Evolutionary conservation across 2,113 vertebrate species (phyloP).

Genomic region (Pipa parva): DNA sequence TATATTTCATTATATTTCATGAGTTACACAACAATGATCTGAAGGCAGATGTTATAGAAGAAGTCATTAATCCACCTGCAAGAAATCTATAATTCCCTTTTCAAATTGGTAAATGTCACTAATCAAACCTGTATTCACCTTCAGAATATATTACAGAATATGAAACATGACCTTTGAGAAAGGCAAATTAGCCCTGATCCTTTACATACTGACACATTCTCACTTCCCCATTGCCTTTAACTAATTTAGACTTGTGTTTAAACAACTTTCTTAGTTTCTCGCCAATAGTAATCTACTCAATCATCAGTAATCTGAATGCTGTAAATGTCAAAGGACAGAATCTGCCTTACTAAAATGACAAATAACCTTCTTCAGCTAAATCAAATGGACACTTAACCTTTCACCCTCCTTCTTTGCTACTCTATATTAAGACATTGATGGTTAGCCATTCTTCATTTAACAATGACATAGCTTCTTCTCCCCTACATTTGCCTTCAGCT

Average conservation of each 20-base stretch:
- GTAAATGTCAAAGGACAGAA: neutral
- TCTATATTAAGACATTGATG: neutral
- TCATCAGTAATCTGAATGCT: neutral
- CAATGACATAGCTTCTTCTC: neutral
- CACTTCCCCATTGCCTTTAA: neutral
- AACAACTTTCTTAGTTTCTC: neutral
- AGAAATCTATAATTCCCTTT: too few species aligned
- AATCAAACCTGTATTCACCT: too few species aligned
- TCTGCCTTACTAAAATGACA: neutral
- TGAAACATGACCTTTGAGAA: too few species aligned
- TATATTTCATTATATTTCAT: too few species aligned
- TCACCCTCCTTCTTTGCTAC: neutral
- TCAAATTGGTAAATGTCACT: too few species aligned
- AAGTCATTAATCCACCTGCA: too few species aligned
- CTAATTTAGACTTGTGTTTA: neutral
- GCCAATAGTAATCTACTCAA: constrained; percentile 2
- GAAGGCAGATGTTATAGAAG: too few species aligned
- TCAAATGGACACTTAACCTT: neutral
- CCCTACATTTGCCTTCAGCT: neutral
- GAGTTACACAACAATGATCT: too few species aligned
- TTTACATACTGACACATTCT: neutral
- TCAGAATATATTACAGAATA: too few species aligned
- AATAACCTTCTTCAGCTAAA: neutral
- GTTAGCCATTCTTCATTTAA: neutral
- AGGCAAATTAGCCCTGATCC: too few species aligned